Conservation (phyloP, 2,113 vertebrate species). For the Prochilodus magdalenae region DNA sequence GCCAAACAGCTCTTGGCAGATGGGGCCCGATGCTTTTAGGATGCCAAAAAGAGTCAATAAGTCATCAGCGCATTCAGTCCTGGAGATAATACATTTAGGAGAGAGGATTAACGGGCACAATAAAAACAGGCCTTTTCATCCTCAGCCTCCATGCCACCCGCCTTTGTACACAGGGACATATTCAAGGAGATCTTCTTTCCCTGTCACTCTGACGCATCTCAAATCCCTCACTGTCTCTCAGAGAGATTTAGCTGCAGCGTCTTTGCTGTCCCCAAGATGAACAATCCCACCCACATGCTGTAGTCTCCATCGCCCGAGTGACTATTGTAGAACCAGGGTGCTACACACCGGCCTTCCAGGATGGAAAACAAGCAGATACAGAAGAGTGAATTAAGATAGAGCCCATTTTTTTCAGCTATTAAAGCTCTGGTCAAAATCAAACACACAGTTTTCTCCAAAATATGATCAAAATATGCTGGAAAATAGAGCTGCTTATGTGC, state of each 20-base stretch:
- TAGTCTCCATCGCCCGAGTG: neutral
- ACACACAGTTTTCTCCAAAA: no score
- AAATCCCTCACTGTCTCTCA: conserved; percentile 40
- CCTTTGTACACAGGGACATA: conserved; percentile 42
- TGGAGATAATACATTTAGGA: conserved; percentile 58
- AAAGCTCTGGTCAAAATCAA: neutral
- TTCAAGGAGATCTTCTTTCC: conserved; percentile 42
- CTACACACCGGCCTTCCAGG: neutral
- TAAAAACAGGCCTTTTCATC: conserved; percentile 43
- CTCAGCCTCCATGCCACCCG: conserved; percentile 12
- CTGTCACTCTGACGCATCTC: conserved; percentile 30
- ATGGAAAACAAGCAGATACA: neutral
- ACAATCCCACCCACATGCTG: conserved; percentile 26
- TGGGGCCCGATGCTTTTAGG: conserved; percentile 47
- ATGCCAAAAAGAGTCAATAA: conserved; percentile 66
- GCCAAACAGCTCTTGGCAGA: conserved; percentile 52
- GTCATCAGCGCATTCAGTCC: conserved; percentile 57
- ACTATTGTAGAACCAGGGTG: neutral
- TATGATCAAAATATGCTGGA: no score
- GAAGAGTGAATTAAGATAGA: neutral
- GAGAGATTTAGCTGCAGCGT: conserved; percentile 18
- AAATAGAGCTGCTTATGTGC: no score
- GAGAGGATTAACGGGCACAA: conserved; percentile 57
- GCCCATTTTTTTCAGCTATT: no score
- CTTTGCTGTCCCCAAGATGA: neutral